Base-by-base conservation (phyloP, 2,113 vertebrate species). In the Ochotona curzoniae region DNA sequence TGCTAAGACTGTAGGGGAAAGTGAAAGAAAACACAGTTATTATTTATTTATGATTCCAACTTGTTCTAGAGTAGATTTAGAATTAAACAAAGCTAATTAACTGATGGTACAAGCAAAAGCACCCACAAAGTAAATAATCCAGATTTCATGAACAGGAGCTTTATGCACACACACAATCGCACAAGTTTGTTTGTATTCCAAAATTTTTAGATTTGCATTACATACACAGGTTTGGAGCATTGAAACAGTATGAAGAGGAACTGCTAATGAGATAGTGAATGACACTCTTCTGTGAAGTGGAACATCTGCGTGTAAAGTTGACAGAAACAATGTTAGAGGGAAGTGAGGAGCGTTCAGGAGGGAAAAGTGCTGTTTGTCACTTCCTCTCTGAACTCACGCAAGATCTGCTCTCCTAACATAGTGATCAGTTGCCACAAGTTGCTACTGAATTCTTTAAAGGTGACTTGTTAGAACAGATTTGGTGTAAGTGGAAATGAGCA, bases 21-120 rank as follows among this genome's bases (percentile, higher is more conserved):
- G 88, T 91, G 67, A 35, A 82, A 32, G 78, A 76, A 93, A 91
- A 83, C 93, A 54, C 82, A 83, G 80, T 54, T 86, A 38, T 94
- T 87, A 92, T 84, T 95, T 95, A 91, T 95, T 96, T 95, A 94
- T 82, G 15, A 84, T 21, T 81, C 49, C 10, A 81, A 25, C 67
- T 92, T 89, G 20, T 86, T 84, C 18, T 35, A 75, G 67, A 71
- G 10, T 76, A 93, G 44, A 95, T 94, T 80, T 89, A 54, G 67
- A 83, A 51, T 90, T 38, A 81, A 91, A 83, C 60, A 57, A 61
- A 78, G 60, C 17, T 88, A 93, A 96, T 93, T 93, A 94, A 64
- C 67, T 95, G 73, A 94, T 95, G 94, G 87, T 83, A 23, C 61
- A 93, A 90, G 85, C 47, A 79, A 91, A 93, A 90, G 21, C 51